Conservation (phyloP, 1,140 invertebrate species). For the Calephelis virginiensis region DNA sequence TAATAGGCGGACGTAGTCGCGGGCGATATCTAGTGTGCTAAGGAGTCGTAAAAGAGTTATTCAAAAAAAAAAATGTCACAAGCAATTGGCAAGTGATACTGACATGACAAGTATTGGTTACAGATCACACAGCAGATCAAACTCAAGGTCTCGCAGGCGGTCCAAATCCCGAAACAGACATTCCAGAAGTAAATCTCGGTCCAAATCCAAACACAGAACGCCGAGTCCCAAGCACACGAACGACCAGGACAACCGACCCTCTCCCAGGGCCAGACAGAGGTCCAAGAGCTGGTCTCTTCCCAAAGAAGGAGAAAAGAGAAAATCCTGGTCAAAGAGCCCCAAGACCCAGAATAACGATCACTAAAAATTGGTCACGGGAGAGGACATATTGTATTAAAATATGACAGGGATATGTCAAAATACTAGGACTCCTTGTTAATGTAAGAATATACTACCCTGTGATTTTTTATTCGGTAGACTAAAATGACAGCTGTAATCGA, state of each 20-base stretch:
- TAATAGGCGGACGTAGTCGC: too few relatives aligned
- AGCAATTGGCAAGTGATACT: neutral
- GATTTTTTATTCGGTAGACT: too few relatives aligned
- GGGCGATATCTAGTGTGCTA: too few relatives aligned
- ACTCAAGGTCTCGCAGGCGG: slow-evolving; percentile 34
- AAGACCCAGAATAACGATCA: slow-evolving; percentile 28
- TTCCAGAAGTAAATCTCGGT: slow-evolving; percentile 31
- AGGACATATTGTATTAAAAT: too few relatives aligned
- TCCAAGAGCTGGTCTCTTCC: slow-evolving; percentile 58
- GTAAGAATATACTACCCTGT: too few relatives aligned
- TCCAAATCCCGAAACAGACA: slow-evolving; percentile 32
- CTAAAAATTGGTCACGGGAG: neutral
- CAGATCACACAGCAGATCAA: slow-evolving; percentile 40
- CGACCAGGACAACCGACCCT: slow-evolving; percentile 4
- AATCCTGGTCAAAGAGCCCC: slow-evolving; percentile 58
- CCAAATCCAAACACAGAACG: slow-evolving; percentile 26
- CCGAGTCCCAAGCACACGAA: slow-evolving; percentile 24
- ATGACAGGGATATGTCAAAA: too few relatives aligned
- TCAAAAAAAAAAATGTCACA: too few relatives aligned
- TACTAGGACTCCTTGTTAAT: too few relatives aligned
- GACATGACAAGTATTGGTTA: slow-evolving; percentile 4
- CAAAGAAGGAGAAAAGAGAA: slow-evolving; percentile 38
- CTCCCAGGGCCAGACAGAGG: slow-evolving; percentile 22
- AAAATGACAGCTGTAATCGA: too few relatives aligned
- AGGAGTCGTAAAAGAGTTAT: too few relatives aligned